A percentile compares a stretch with the other conserved stretches of the same genome.
These are phyloP conservation scores for Vollenhovia emeryi DNA, from an alignment of 1,140 invertebrate species.

Conservation along the genomic window DNA sequence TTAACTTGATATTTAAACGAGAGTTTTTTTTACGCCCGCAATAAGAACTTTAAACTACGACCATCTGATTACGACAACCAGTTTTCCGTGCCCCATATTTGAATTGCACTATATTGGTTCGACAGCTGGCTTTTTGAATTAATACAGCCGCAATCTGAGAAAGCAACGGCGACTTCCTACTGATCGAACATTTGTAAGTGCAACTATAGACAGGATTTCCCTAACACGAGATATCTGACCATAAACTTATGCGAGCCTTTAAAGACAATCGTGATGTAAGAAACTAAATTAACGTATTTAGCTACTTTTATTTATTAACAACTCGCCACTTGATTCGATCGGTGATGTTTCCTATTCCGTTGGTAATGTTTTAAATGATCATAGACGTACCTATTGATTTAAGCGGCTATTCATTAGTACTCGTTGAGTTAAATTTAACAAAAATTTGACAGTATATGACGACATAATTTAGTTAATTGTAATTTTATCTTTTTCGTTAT, in stretches of 20 bases:
- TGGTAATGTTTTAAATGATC: too few relatives aligned
- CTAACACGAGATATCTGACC: not conserved
- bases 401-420: too few relatives aligned
- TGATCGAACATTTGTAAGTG: constrained; percentile 59
- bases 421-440: too few relatives aligned
- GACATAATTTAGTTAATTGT: too few relatives aligned
- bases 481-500: too few relatives aligned
- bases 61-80: constrained; percentile 17
- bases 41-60: not conserved
- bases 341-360: too few relatives aligned
- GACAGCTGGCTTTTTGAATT: constrained; percentile 64
- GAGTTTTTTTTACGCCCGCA: not conserved
- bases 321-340: too few relatives aligned
- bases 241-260: not conserved
- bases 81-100: constrained; percentile 12
- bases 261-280: too few relatives aligned
- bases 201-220: constrained; percentile 12
- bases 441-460: too few relatives aligned
- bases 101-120: constrained; percentile 51
- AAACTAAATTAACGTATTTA: too few relatives aligned
- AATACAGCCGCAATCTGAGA: constrained; percentile 65
- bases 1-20: constrained; percentile 8
- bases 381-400: too few relatives aligned
- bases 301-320: too few relatives aligned
- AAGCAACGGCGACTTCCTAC: constrained; percentile 35